Base-by-base conservation (phyloP, 2,113 vertebrate species). In the Tympanuchus pallidicinctus region DNA sequence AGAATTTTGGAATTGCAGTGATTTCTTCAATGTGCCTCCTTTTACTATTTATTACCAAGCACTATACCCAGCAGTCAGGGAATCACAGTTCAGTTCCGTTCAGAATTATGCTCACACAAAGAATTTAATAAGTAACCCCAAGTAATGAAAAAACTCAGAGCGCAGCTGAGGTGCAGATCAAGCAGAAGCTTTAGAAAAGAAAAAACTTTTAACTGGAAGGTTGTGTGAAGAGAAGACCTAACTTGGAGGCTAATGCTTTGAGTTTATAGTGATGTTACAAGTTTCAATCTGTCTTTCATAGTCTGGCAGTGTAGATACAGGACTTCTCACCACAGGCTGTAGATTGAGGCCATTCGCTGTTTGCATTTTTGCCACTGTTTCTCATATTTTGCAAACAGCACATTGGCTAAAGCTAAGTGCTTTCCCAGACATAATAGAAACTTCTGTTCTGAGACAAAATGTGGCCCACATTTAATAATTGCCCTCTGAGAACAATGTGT, bases 361-460 rank as follows among this genome's bases (percentile, higher is more conserved):
- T 82, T 52, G n/a, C 20, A 13, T 86, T 67, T 76, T 61, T 70
- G 67, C 64, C 1, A 56, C 74, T 69, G 52, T 64, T 84, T 43
- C 64, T 64, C 52, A 10, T 47, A 80, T 47, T 40, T 52, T 77
- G 42, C 38, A 11, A 76, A 20, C 47, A 90, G 47, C 73, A 90
- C n/a, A 0, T 69, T 17, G 61, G 61, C 8, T 24, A 38, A 74
- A 67, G 50, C 38, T 4, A 32, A 48, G 8, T 2, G 6, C 3
- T 76, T 83, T 83, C 54, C 70, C 66, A 45, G 75, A 10, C 42
- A 18, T 5, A 40, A 61, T 30, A 56, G 34, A 38, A 15, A 16
- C 42, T 54, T 36, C 5, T 10, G 4, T 21, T 30, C 1, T 4
- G 61, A 87, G 78, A 64, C 34, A 3, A 0, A 1, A 0, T 16